Evolutionary conservation across 2,797 vertebrate genomes (phyloP).

Genomic region (Mareca penelope): DNA sequence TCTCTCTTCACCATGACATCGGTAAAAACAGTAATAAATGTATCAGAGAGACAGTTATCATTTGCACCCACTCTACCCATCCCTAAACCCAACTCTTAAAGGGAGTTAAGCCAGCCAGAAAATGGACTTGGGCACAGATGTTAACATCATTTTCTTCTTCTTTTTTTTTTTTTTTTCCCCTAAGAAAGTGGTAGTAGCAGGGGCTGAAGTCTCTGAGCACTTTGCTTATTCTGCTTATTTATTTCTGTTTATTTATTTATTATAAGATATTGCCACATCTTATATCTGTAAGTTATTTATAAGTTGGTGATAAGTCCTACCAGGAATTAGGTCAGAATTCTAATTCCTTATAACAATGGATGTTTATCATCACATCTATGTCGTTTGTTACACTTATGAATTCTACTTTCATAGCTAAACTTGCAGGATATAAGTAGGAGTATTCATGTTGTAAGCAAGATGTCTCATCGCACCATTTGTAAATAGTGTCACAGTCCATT

Average conservation of each 20-base stretch:
- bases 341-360: slow-evolving; percentile 42
- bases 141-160: background rate
- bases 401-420: background rate
- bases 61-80: background rate
- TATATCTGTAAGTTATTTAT: slow-evolving; percentile 41
- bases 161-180: too few relatives aligned
- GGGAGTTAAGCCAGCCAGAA: slow-evolving; percentile 43
- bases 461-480: background rate
- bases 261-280: background rate
- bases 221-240: slow-evolving; percentile 56
- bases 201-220: background rate
- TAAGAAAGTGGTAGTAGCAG: background rate
- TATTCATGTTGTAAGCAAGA: background rate
- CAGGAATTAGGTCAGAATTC: slow-evolving; percentile 57
- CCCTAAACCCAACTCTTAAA: background rate
- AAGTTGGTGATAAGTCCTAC: background rate
- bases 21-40: slow-evolving; percentile 11
- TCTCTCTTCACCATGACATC: background rate
- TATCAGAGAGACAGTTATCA: background rate
- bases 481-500: background rate
- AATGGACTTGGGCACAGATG: background rate
- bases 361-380: slow-evolving; percentile 10
- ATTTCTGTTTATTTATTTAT: background rate
- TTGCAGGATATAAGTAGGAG: background rate
- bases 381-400: background rate